Evolutionary conservation across 2,797 vertebrate species (phyloP).

Genomic region (Pseudotriccus pelzelni): DNA sequence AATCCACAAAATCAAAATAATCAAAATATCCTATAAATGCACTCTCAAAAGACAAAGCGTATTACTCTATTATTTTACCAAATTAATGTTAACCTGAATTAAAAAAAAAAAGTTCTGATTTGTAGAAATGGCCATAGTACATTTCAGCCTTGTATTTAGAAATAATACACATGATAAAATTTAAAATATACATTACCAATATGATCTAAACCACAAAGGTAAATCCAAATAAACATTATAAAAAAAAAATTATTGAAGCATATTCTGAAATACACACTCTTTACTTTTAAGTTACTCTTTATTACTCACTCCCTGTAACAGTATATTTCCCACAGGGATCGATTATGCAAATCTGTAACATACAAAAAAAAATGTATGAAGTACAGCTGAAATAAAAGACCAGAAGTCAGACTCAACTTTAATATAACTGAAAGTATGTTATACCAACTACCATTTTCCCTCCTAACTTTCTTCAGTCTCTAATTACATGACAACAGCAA

Average conservation of each 20-base stretch:
- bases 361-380: conserved; percentile 38
- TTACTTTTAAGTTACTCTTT: conserved; percentile 55
- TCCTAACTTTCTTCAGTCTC: neutral
- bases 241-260: conserved; percentile 51
- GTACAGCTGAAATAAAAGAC: conserved; percentile 1
- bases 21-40: neutral
- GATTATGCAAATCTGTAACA: conserved; percentile 51
- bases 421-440: conserved; percentile 11
- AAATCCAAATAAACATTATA: conserved; percentile 46
- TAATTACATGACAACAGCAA: neutral
- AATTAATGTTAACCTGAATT: neutral
- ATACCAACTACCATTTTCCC: neutral
- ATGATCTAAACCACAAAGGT: conserved; percentile 20
- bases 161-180: conserved; percentile 2
- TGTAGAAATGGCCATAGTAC: neutral
- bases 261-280: conserved; percentile 23
- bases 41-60: neutral
- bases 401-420: conserved; percentile 6
- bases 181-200: conserved; percentile 29
- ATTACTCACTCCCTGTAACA: conserved; percentile 53
- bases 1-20: neutral
- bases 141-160: conserved; percentile 11
- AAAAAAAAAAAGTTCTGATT: neutral
- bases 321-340: conserved; percentile 30
- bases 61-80: neutral